Percentiles rank a stretch among this genome's conserved stretches.
phyloP scores from a whole-genome alignment of 2,113 vertebrate genomes.

The Thomomys bottae region DNA sequence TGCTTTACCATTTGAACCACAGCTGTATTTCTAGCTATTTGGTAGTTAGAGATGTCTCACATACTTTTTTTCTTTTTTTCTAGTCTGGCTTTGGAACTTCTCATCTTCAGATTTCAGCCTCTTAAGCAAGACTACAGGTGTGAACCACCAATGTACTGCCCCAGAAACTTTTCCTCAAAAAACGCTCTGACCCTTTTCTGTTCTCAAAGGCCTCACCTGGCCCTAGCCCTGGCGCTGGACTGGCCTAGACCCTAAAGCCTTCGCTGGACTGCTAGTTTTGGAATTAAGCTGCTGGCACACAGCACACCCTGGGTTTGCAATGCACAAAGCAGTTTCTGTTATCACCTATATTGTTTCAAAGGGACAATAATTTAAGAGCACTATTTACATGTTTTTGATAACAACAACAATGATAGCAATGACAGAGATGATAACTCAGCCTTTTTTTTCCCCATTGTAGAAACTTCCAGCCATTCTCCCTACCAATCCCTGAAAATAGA shows the following conservation, averaged over 20 bases:
- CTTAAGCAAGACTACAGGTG: too few species aligned
- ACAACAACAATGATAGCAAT: slow-evolving; percentile 72
- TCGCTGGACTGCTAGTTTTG: neutral
- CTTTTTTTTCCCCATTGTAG: slow-evolving; percentile 61
- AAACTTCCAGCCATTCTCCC: slow-evolving; percentile 77
- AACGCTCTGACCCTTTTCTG: neutral
- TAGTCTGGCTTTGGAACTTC: too few species aligned
- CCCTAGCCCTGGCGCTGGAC: neutral
- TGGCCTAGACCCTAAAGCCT: neutral
- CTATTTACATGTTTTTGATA: slow-evolving; percentile 77
- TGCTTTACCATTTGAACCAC: too few species aligned
- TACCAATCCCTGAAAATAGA: slow-evolving; percentile 67
- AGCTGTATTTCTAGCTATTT: too few species aligned
- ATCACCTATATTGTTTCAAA: slow-evolving; percentile 75
- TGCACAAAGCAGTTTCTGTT: slow-evolving; percentile 7
- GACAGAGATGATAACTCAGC: slow-evolving; percentile 67
- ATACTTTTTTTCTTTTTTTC: too few species aligned
- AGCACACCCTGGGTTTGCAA: neutral
- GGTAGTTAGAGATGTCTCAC: too few species aligned
- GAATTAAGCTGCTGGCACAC: neutral
- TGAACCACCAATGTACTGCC: too few species aligned
- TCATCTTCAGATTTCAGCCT: too few species aligned
- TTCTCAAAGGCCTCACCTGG: neutral
- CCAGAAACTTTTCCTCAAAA: neutral
- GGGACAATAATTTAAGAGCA: slow-evolving; percentile 70